Conservation (phyloP, 2,113 vertebrate genomes). For the Heterotilapia buettikoferi region DNA sequence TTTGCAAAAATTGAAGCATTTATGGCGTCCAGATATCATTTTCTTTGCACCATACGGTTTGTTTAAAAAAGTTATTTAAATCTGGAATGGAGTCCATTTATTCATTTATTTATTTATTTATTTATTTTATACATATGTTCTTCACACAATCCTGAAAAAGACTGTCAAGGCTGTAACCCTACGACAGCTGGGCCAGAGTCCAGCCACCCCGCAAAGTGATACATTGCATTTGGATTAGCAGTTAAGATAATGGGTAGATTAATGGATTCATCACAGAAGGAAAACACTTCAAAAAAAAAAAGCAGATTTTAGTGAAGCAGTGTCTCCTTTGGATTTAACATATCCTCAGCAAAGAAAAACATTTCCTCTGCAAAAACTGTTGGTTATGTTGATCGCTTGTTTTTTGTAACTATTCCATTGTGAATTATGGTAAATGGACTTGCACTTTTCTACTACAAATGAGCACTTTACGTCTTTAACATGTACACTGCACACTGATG, state of each 20-base stretch:
- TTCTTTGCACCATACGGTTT: background rate
- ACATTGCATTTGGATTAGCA: background rate
- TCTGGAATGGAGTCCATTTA: background rate
- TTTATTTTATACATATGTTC: background rate
- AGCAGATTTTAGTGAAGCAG: background rate
- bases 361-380: background rate
- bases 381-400: fast-evolving
- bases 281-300: fast-evolving
- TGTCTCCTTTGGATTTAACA: background rate
- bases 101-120: background rate
- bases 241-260: background rate
- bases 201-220: background rate
- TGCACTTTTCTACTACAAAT: background rate
- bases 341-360: background rate
- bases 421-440: background rate
- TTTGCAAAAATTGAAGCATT: background rate
- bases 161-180: background rate
- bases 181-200: background rate
- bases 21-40: background rate
- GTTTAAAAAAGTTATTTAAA: background rate
- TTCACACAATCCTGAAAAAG: background rate
- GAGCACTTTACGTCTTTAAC: fast-evolving
- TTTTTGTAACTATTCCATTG: background rate
- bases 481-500: background rate
- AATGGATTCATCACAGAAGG: background rate